A percentile compares a stretch with the other conserved stretches of the same genome.
Conservation (phyloP, 2,113 vertebrate species). For the Poicephalus gulielmi region DNA sequence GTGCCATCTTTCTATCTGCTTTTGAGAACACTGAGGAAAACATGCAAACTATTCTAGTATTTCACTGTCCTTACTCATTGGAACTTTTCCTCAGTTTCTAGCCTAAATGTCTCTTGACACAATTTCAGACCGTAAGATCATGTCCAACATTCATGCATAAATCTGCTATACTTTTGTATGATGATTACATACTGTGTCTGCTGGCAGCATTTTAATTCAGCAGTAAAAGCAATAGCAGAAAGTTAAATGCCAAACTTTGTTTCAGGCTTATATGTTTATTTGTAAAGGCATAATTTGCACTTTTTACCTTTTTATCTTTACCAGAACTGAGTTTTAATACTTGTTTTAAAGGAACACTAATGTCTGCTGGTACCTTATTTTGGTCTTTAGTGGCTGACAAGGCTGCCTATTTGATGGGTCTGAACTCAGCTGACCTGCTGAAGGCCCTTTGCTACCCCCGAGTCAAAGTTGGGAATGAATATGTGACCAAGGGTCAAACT, state of each 20-base stretch:
- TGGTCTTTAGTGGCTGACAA: constrained; percentile 27
- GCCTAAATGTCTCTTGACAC: not conserved
- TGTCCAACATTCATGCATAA: not conserved
- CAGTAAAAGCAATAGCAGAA: not conserved
- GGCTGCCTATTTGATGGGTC: constrained; percentile 30
- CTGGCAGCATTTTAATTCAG: not conserved
- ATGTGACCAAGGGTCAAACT: not conserved
- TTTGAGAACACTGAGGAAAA: not conserved
- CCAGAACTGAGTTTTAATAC: not conserved
- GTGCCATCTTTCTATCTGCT: not conserved
- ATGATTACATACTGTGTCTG: not conserved
- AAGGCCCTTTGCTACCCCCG: constrained; percentile 1
- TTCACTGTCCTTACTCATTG: not conserved
- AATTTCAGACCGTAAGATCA: not conserved
- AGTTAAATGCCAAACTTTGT: not conserved
- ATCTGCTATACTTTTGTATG: not conserved
- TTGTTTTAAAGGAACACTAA: not conserved
- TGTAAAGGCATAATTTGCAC: not conserved
- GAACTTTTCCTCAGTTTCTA: not conserved
- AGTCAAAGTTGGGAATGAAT: not conserved
- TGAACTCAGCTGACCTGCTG: constrained; percentile 7
- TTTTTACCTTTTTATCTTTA: not conserved
- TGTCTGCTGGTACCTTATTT: not conserved
- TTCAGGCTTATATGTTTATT: not conserved
- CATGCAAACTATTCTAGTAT: not conserved